Evolutionary conservation across 1,140 invertebrate genomes (phyloP).

Genomic region (Nephila pilipes): DNA sequence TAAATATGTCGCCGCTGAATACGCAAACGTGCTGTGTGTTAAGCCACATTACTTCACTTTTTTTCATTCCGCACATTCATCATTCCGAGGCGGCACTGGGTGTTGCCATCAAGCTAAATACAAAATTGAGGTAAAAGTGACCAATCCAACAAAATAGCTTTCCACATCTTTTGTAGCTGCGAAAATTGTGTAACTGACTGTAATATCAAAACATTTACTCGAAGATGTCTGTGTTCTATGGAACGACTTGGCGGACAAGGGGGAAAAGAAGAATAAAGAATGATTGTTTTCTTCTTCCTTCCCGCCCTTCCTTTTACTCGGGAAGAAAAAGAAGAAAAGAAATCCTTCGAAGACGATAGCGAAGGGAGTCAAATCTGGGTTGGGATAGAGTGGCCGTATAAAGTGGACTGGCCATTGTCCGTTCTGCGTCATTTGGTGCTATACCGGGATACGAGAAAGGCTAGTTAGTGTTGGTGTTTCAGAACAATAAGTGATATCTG

Average conservation of each 20-base stretch:
- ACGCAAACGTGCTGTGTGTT: not conserved
- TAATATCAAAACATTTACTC: slow-evolving; percentile 13
- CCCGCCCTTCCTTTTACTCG: not conserved
- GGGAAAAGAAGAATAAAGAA: not conserved
- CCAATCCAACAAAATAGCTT: not conserved
- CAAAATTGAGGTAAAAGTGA: not conserved
- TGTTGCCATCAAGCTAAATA: not conserved
- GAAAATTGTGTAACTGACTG: not conserved
- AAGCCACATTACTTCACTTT: not conserved
- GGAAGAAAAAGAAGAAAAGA: not conserved
- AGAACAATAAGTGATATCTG: slow-evolving; percentile 17
- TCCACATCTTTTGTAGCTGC: not conserved
- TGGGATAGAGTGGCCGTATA: slow-evolving; percentile 52
- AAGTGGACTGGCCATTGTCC: slow-evolving; percentile 67
- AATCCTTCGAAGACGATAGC: not conserved
- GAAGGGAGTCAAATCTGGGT: slow-evolving; percentile 63
- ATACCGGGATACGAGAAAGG: slow-evolving; percentile 47
- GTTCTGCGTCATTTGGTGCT: slow-evolving; percentile 70
- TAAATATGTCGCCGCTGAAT: not conserved
- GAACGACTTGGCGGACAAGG: not conserved
- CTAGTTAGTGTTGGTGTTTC: not conserved
- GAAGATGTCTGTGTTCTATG: not conserved
- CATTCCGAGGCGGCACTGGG: slow-evolving; percentile 3
- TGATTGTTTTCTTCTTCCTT: slow-evolving; percentile 12
- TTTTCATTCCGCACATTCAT: not conserved